These are phyloP conservation scores for Taenaris catops DNA, from an alignment of 2,888 invertebrate species.

Conservation along the genomic window DNA sequence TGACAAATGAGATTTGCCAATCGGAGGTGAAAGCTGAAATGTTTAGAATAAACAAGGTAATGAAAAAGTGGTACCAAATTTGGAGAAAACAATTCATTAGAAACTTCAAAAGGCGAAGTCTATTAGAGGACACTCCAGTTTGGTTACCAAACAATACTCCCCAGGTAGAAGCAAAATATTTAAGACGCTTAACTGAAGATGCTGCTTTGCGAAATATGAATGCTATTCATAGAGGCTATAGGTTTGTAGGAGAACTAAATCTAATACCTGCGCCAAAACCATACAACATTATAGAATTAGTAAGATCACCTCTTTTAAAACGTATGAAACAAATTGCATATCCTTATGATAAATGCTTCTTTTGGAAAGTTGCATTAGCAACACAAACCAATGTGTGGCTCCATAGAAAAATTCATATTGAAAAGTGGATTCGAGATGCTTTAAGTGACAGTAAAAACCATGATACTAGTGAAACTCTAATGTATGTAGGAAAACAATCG, in stretches of 20 bases:
- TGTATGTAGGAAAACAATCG: constrained; percentile 59
- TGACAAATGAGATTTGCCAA: constrained; percentile 49
- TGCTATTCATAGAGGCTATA: constrained; percentile 58
- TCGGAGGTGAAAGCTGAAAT: constrained; percentile 58
- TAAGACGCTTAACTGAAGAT: constrained; percentile 48
- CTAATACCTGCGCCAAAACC: constrained; percentile 44
- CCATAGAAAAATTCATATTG: constrained; percentile 58
- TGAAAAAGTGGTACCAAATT: constrained; percentile 55
- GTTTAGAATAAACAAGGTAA: constrained; percentile 47
- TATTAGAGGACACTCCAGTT: constrained; percentile 64
- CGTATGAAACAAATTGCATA: constrained; percentile 70
- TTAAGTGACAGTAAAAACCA: constrained; percentile 59
- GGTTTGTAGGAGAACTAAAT: constrained; percentile 53
- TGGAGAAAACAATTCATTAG: constrained; percentile 54
- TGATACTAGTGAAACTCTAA: constrained; percentile 47
- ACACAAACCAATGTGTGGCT: constrained; percentile 70
- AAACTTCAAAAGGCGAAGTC: constrained; percentile 51
- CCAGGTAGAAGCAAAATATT: constrained; percentile 46
- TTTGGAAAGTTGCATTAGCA: constrained; percentile 83
- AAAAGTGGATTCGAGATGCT: constrained; percentile 65
- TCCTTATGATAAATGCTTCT: constrained; percentile 58
- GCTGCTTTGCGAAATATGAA: constrained; percentile 58
- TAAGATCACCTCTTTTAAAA: constrained; percentile 58
- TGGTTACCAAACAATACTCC: constrained; percentile 60
- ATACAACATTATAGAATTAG: constrained; percentile 66